phyloP scores from a whole-genome alignment of 1,140 invertebrate species.

The Trichonephila clavata region DNA sequence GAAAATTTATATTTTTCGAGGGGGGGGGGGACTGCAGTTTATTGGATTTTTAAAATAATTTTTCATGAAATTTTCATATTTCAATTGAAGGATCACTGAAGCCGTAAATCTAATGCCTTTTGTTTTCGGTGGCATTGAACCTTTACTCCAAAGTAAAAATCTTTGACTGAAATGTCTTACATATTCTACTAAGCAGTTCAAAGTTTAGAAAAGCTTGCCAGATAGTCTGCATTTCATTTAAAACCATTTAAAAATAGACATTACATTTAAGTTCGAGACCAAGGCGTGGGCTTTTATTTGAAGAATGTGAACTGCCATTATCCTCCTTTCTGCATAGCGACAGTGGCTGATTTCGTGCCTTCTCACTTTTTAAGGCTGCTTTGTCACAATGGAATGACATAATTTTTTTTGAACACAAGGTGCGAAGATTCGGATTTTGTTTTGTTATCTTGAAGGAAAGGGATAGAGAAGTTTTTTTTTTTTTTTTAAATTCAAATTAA shows the following conservation, averaged over 20 bases:
- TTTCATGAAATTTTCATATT: background rate
- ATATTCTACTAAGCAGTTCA: background rate
- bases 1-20: too few species aligned
- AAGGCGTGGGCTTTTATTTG: background rate
- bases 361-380: too few species aligned
- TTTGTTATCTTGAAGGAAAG: too few species aligned
- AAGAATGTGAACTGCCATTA: background rate
- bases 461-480: too few species aligned
- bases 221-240: background rate
- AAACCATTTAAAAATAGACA: constrained; percentile 18
- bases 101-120: background rate
- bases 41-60: too few species aligned
- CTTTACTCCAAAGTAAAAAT: background rate
- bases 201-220: background rate
- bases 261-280: background rate
- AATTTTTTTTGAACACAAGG: too few species aligned
- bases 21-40: too few species aligned
- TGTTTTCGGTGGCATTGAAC: background rate
- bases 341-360: background rate
- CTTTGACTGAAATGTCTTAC: background rate
- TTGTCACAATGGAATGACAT: too few species aligned
- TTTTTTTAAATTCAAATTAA: too few species aligned
- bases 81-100: background rate
- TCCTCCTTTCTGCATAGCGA: background rate
- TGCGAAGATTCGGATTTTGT: too few species aligned